These are phyloP conservation scores for Spea bombifrons DNA, from an alignment of 2,113 vertebrate species.

Conservation along the genomic window DNA sequence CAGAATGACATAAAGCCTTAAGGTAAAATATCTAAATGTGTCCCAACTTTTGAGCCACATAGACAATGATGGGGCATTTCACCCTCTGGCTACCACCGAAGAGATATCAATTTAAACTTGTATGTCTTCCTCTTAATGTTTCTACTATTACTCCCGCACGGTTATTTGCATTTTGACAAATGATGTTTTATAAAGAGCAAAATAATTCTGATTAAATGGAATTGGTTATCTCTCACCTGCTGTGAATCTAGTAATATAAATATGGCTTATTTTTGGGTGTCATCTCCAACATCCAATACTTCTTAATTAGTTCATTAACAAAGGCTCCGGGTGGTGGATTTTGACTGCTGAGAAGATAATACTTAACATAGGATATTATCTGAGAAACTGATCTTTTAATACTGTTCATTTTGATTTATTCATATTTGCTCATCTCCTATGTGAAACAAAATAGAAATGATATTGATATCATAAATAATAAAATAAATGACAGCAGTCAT, in stretches of 20 bases:
- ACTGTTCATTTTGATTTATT: conserved; percentile 20
- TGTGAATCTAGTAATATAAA: conserved; percentile 28
- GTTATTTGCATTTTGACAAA: conserved; percentile 24
- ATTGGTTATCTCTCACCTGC: not conserved
- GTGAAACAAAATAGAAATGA: not conserved
- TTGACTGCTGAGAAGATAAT: conserved; percentile 36
- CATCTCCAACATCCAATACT: conserved; percentile 22
- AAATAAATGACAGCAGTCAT: too few species aligned
- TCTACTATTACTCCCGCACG: conserved; percentile 13
- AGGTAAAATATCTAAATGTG: too few species aligned
- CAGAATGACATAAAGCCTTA: too few species aligned
- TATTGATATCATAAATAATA: too few species aligned
- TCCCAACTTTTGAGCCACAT: too few species aligned
- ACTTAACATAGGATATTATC: conserved; percentile 14
- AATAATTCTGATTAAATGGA: conserved; percentile 19
- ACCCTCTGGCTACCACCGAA: not conserved
- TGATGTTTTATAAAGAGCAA: conserved; percentile 23
- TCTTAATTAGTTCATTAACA: conserved; percentile 45
- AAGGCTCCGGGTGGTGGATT: conserved; percentile 33
- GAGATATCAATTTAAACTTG: conserved; percentile 5
- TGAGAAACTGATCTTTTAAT: conserved; percentile 26
- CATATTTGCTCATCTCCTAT: not conserved
- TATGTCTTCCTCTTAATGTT: not conserved
- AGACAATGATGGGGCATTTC: too few species aligned
- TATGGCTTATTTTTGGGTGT: conserved; percentile 26